phyloP scores from a whole-genome alignment of 2,113 vertebrate genomes.

The Periophthalmodon schlosseri region DNA sequence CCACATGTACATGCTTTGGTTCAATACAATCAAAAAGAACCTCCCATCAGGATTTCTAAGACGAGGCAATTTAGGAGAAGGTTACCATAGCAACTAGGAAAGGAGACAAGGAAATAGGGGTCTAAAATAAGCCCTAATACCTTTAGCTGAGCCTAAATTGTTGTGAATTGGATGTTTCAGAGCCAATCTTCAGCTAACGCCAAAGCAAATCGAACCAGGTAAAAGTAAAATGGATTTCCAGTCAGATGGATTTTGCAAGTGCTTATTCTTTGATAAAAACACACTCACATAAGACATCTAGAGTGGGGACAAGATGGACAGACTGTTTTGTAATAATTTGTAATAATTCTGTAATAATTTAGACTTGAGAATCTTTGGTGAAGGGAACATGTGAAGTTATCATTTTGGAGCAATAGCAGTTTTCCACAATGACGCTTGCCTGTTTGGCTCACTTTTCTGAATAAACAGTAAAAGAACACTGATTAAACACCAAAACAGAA shows the following conservation, averaged over 20 bases:
- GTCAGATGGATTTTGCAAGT: constrained; percentile 14
- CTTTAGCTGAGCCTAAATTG: constrained; percentile 62
- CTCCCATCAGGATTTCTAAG: constrained; percentile 50
- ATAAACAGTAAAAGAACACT: too few relatives aligned
- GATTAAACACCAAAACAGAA: too few relatives aligned
- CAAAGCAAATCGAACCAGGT: constrained; percentile 42
- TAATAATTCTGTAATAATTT: too few relatives aligned
- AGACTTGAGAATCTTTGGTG: not conserved
- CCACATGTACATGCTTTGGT: constrained; percentile 23
- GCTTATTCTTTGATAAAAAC: constrained; percentile 52
- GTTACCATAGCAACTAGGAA: constrained; percentile 80
- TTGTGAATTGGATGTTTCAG: constrained; percentile 53
- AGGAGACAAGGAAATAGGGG: constrained; percentile 70
- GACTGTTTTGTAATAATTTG: too few relatives aligned
- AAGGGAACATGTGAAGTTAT: not conserved
- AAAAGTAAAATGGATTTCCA: constrained; percentile 1
- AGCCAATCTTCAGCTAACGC: constrained; percentile 44
- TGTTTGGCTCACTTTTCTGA: too few relatives aligned
- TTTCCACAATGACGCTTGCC: too few relatives aligned
- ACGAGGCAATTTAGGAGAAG: constrained; percentile 70
- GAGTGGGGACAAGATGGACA: constrained; percentile 16
- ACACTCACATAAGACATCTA: constrained; percentile 5
- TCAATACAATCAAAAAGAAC: constrained; percentile 48
- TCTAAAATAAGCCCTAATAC: constrained; percentile 72
- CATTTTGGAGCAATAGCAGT: not conserved